A percentile compares a stretch with the other conserved stretches of the same genome.
Evolutionary conservation across 2,113 vertebrate genomes (phyloP).

Genomic region (Pteronura brasiliensis): DNA sequence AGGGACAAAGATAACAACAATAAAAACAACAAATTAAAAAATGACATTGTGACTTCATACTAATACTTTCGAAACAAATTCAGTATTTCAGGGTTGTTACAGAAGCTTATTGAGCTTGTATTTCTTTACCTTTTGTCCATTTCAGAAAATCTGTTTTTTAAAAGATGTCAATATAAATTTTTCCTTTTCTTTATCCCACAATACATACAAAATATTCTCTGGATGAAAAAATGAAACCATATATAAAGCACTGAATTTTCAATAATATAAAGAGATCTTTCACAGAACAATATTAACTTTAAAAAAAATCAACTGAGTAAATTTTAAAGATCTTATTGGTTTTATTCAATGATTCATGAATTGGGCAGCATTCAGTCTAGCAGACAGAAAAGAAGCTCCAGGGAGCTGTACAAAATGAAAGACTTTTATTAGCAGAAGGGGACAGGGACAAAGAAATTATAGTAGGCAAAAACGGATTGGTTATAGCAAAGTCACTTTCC

Average conservation of each 20-base stretch:
- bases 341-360: neutral
- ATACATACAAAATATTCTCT: neutral
- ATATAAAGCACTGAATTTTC: neutral
- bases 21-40: neutral
- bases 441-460: neutral
- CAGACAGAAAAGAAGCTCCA: neutral
- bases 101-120: neutral
- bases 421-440: neutral
- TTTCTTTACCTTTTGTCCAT: neutral
- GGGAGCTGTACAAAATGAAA: neutral
- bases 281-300: neutral
- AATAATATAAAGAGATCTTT: neutral
- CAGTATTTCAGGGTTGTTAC: neutral
- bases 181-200: neutral
- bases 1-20: neutral
- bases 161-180: neutral
- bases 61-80: neutral
- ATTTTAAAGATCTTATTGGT: neutral
- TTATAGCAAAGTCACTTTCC: neutral
- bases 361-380: neutral
- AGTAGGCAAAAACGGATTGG: neutral
- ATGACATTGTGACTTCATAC: neutral
- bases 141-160: neutral
- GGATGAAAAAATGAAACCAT: slow-evolving; percentile 10
- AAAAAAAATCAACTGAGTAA: neutral